phyloP scores from a whole-genome alignment of 2,888 invertebrate genomes.

The Nasonovia ribisnigri region DNA sequence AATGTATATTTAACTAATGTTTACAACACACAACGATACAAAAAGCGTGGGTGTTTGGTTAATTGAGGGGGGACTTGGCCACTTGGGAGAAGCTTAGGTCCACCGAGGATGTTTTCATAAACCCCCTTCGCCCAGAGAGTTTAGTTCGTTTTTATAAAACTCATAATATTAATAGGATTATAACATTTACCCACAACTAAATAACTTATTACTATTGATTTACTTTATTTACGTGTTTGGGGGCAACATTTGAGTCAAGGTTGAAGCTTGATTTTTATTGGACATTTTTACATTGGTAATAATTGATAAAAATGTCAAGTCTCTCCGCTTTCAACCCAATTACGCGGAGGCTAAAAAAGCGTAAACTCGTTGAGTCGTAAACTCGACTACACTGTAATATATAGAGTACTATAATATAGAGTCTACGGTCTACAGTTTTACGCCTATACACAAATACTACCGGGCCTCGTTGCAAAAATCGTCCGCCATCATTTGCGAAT shows the following conservation, averaged over 20 bases:
- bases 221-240: background rate
- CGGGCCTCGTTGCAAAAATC: background rate
- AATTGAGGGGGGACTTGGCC: background rate
- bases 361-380: background rate
- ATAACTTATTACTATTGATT: background rate
- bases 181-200: background rate
- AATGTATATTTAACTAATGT: background rate
- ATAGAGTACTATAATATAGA: too few species aligned
- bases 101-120: background rate
- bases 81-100: background rate
- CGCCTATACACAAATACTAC: too few species aligned
- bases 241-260: background rate
- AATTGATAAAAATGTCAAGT: background rate
- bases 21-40: background rate
- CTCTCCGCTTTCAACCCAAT: background rate
- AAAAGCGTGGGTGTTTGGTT: background rate
- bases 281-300: background rate
- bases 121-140: background rate
- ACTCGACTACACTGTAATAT: too few species aligned
- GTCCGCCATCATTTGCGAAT: background rate
- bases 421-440: too few species aligned
- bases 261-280: background rate
- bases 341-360: background rate
- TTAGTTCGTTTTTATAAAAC: background rate
- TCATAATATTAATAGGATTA: background rate